Evolutionary conservation across 1,140 invertebrate species (phyloP).

Genomic region (Danaus plexippus): DNA sequence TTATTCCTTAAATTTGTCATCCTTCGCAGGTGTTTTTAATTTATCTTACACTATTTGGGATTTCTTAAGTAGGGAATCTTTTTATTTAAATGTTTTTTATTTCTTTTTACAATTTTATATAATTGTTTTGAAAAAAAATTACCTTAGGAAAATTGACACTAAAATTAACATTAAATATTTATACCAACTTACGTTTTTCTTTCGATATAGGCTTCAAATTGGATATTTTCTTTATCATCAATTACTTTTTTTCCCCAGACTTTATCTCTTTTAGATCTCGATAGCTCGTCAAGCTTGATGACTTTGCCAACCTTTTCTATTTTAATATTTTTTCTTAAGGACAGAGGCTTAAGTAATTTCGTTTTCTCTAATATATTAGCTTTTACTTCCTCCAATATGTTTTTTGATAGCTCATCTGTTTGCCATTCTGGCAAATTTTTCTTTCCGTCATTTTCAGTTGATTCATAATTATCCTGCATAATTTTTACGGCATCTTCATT

Average conservation of each 20-base stretch:
- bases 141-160: conserved; percentile 7
- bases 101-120: no score
- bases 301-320: conserved; percentile 51
- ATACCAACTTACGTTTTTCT: conserved; percentile 36
- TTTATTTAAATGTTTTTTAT: no score
- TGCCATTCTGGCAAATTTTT: conserved; percentile 41
- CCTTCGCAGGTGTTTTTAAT: no score
- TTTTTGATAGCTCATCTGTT: conserved; percentile 33
- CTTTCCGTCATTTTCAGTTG: conserved; percentile 13
- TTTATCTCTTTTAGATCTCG: conserved; percentile 31
- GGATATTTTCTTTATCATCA: conserved; percentile 8
- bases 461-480: conserved; percentile 6
- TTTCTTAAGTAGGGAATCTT: no score
- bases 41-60: no score
- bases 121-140: background rate
- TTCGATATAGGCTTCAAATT: conserved; percentile 40
- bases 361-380: conserved; percentile 39
- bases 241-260: conserved; percentile 1
- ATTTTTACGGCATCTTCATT: conserved; percentile 3
- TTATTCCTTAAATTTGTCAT: background rate
- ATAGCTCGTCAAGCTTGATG: conserved; percentile 41
- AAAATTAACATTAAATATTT: conserved; percentile 7
- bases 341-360: conserved; percentile 33
- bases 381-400: conserved; percentile 47
- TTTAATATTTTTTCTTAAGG: conserved; percentile 43